Conservation (phyloP, 1,140 invertebrate species). For the Caenorhabditis tropicalis region DNA sequence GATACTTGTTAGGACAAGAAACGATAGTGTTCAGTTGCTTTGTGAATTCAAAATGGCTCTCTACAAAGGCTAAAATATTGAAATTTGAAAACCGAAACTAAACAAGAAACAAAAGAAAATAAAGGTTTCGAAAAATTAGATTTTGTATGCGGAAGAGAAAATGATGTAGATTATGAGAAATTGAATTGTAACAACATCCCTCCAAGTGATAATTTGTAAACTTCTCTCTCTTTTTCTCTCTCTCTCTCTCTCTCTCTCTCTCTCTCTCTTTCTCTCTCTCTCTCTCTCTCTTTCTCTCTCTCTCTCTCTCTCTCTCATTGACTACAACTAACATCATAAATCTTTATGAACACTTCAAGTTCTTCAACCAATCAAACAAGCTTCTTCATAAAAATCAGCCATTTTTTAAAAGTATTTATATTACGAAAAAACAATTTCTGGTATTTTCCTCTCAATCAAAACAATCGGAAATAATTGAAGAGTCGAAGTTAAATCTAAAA, state of each 20-base stretch:
- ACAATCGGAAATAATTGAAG: neutral
- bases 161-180: slow-evolving; percentile 1
- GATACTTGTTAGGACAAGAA: neutral
- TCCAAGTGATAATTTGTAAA: slow-evolving; percentile 17
- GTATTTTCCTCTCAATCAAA: neutral
- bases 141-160: neutral
- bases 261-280: no score
- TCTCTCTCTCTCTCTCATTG: neutral
- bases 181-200: slow-evolving; percentile 21
- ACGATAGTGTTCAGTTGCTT: slow-evolving; percentile 1
- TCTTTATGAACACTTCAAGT: slow-evolving; percentile 18
- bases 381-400: neutral
- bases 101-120: neutral
- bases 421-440: neutral
- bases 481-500: neutral
- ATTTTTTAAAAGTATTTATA: neutral
- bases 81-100: neutral
- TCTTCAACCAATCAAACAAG: neutral
- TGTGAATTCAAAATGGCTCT: neutral
- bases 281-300: no score
- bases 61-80: neutral
- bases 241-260: no score
- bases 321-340: slow-evolving; percentile 4
- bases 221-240: neutral
- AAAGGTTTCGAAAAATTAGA: neutral